These are phyloP conservation scores for Zaprionus nigranus DNA, from an alignment of 1,140 invertebrate species.

Conservation along the genomic window DNA sequence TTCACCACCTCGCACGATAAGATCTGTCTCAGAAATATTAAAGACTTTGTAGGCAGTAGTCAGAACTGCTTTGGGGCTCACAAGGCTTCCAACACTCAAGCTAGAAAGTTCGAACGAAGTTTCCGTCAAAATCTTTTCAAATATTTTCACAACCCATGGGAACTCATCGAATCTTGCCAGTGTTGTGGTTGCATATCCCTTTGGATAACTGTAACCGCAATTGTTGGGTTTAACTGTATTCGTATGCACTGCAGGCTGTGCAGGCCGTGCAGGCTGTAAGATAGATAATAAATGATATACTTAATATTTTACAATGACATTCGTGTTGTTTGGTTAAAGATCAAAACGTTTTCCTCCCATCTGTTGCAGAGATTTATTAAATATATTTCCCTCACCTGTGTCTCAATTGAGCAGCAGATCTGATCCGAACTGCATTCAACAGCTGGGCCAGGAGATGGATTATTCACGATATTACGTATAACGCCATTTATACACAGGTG, in stretches of 20 bases:
- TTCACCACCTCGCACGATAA: not conserved
- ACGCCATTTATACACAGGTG: too few relatives aligned
- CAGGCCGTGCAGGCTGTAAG: too few relatives aligned
- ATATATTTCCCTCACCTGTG: not conserved
- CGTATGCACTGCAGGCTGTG: too few relatives aligned
- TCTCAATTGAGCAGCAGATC: too few relatives aligned
- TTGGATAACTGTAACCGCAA: not conserved
- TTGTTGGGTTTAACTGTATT: not conserved
- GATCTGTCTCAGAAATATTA: not conserved
- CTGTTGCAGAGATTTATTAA: too few relatives aligned
- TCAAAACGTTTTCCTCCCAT: too few relatives aligned
- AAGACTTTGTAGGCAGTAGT: not conserved
- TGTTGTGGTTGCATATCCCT: fast-evolving
- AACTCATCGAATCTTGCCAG: not conserved
- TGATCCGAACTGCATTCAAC: too few relatives aligned
- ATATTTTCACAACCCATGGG: not conserved
- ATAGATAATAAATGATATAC: too few relatives aligned
- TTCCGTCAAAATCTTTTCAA: not conserved
- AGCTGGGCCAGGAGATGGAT: too few relatives aligned
- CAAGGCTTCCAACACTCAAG: not conserved
- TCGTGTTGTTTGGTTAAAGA: too few relatives aligned
- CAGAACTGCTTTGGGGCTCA: not conserved
- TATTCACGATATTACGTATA: too few relatives aligned
- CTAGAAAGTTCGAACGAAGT: not conserved
- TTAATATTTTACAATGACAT: too few relatives aligned